Percentiles rank a stretch among this genome's conserved stretches.
Conservation (phyloP, 2,113 vertebrate species). For the Stegostoma tigrinum region DNA sequence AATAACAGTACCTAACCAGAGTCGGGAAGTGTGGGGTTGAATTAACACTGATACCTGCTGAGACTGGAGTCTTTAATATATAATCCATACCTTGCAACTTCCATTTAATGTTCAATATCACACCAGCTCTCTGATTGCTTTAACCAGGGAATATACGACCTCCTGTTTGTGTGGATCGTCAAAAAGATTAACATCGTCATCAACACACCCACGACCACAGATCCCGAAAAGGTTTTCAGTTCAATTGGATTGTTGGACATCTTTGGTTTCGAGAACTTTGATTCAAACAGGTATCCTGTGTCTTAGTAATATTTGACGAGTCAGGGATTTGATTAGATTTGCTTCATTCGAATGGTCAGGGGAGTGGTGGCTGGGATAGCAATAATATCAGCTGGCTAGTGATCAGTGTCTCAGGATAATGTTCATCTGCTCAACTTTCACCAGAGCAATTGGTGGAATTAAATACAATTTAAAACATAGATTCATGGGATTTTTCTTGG, state of each 20-base stretch:
- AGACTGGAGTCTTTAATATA: background rate
- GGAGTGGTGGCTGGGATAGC: too few relatives aligned
- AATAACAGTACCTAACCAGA: too few relatives aligned
- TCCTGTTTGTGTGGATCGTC: conserved; percentile 87
- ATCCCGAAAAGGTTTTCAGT: conserved; percentile 49
- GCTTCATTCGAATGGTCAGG: too few relatives aligned
- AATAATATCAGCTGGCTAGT: too few relatives aligned
- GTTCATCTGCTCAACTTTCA: too few relatives aligned
- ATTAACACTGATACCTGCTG: background rate
- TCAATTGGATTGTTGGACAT: conserved; percentile 89
- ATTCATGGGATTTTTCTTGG: too few relatives aligned
- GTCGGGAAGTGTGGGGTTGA: background rate
- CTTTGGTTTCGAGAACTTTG: conserved; percentile 97
- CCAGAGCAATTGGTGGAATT: too few relatives aligned
- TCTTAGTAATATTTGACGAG: background rate
- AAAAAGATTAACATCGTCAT: conserved; percentile 81
- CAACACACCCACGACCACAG: conserved; percentile 62
- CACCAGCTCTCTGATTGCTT: conserved; percentile 25
- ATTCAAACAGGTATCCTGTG: conserved; percentile 75
- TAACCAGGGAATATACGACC: conserved; percentile 81
- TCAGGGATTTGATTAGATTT: background rate
- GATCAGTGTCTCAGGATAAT: too few relatives aligned
- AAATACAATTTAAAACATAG: too few relatives aligned
- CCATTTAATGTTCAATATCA: background rate
- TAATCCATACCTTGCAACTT: background rate